These are phyloP conservation scores for Meandrusa payeni DNA, from an alignment of 2,888 invertebrate genomes.

Conservation along the genomic window DNA sequence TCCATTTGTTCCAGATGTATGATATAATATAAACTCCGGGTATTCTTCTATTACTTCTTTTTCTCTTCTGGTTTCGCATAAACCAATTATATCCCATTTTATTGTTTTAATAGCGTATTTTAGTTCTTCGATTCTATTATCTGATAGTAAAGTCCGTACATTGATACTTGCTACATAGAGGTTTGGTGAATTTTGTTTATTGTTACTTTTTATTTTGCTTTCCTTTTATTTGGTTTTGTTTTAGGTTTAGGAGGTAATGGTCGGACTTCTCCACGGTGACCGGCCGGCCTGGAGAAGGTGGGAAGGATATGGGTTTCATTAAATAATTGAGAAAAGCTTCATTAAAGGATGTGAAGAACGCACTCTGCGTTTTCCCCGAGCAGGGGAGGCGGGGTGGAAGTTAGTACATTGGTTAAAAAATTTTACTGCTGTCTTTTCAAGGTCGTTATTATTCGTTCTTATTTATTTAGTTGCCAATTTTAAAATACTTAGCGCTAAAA, in stretches of 20 bases:
- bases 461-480: no score
- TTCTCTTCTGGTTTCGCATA: constrained; percentile 29
- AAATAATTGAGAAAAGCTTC: no score
- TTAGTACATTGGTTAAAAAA: no score
- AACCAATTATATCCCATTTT: constrained; percentile 31
- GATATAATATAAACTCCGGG: constrained; percentile 29
- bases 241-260: constrained; percentile 10
- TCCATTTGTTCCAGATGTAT: constrained; percentile 25
- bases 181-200: no score
- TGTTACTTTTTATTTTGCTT: neutral
- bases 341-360: no score
- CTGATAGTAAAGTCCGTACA: constrained; percentile 16
- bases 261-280: constrained; percentile 12
- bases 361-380: no score
- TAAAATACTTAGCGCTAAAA: no score
- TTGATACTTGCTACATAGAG: no score
- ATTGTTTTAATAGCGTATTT: constrained; percentile 22
- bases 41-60: constrained; percentile 30
- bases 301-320: no score
- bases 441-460: no score
- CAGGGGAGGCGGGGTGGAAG: no score
- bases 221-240: neutral
- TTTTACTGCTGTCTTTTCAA: no score
- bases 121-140: constrained; percentile 24
- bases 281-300: neutral